These are phyloP conservation scores for Astyanax mexicanus DNA, from an alignment of 2,797 vertebrate genomes.

Conservation along the genomic window DNA sequence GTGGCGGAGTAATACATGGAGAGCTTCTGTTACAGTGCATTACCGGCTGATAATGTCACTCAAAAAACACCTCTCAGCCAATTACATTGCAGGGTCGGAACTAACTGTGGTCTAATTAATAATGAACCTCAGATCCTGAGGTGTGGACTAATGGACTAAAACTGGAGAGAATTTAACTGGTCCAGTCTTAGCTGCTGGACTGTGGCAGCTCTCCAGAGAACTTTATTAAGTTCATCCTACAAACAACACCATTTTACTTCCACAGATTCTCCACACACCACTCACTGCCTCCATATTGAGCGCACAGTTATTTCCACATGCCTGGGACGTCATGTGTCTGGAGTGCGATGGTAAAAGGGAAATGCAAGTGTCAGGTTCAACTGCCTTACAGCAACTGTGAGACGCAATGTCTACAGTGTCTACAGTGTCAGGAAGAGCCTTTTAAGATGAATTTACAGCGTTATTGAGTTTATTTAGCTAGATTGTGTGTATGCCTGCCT, in stretches of 20 bases:
- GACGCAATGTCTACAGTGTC: slow-evolving; percentile 38
- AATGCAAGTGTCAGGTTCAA: slow-evolving; percentile 52
- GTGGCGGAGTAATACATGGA: too few relatives aligned
- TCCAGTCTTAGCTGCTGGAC: not conserved
- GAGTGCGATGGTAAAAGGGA: slow-evolving; percentile 46
- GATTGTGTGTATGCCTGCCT: not conserved
- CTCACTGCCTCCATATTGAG: slow-evolving; percentile 34
- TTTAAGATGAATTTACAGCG: slow-evolving; percentile 26
- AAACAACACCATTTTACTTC: slow-evolving; percentile 40
- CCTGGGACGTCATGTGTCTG: slow-evolving; percentile 38
- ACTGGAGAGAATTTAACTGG: slow-evolving; percentile 11
- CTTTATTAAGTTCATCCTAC: slow-evolving; percentile 30
- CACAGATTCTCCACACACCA: slow-evolving; percentile 37
- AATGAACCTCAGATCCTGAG: too few relatives aligned
- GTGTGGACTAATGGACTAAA: too few relatives aligned
- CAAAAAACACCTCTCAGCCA: too few relatives aligned
- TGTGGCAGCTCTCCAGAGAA: slow-evolving; percentile 28
- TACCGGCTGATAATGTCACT: too few relatives aligned
- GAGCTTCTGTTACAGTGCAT: too few relatives aligned
- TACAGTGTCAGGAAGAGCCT: slow-evolving; percentile 20
- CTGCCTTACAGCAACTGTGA: slow-evolving; percentile 46
- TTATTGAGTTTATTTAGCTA: slow-evolving; percentile 19
- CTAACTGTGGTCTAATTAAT: too few relatives aligned
- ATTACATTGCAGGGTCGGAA: too few relatives aligned
- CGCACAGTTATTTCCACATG: slow-evolving; percentile 27